Base-by-base conservation (phyloP, 2,888 invertebrate genomes). In the Aricia artaxerxes region DNA sequence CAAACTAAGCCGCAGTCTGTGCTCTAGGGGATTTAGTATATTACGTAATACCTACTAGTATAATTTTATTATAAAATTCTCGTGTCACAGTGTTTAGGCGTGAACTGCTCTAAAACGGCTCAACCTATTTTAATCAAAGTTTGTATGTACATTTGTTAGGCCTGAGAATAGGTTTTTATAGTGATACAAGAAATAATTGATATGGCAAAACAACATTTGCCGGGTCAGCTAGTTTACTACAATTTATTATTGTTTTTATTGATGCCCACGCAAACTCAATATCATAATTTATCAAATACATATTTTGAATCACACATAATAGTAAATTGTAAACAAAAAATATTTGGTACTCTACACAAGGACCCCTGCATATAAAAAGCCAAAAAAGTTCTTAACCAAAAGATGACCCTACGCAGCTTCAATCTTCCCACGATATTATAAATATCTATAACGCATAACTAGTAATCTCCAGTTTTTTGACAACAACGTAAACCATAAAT, bases 381-480 rank as follows among this genome's bases (percentile, higher is more conserved):
- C 69, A 69, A 35, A 69, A 35, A 69, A 35, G 69, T 35, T 69
- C 35, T 35, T 35, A 69, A 35, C 69, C 35, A 35, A 35, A 69
- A 69, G 35, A 35, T 69, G 69, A 69, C 35, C 69, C 13, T 69
- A 69, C 69, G 69, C 69, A 69, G 35, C 35, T 13, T 69, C 35
- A 69, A 35, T 35, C 13, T 13, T 69, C 69, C 69, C 13, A 69
- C 13, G 4, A 35, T 35, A 35, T 64, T 64, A 64, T 13, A 35
- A 69, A 69, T 69, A 35, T 35, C 35, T 35, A 13, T 69, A 69
- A 69, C 1, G 9, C 11, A 64, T 64, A 9, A 31, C 7, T 64
- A 9, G 9, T 1, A 64, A 4, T 7, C 24, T 64, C 24, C 24
- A 24, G 24, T 24, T 24, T 24, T 24, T 24, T 24, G 24, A 24